Evolutionary conservation across 1,140 invertebrate species (phyloP), one percentile per base, ranked within the genome.

Genomic region (Drosophila baimaii): DNA sequence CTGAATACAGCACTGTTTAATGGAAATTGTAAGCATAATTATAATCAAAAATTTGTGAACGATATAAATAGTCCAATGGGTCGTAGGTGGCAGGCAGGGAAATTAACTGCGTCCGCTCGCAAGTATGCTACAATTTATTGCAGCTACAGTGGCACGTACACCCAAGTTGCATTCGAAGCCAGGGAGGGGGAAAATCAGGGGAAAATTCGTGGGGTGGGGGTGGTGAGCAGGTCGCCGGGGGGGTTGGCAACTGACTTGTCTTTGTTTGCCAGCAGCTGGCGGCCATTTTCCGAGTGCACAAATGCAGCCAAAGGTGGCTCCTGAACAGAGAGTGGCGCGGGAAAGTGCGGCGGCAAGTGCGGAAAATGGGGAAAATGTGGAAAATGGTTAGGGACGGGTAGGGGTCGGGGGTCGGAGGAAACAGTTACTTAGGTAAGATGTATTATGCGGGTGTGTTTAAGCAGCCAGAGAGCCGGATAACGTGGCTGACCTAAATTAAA

Each of bases 81-180:
- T 81, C 55, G 49, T 62, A 49, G 79, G 69, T 73, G 41, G 54
- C 55, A 77, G 70, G 62, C 57, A 19, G 54, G 66, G 52, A 78
- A 81, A 82, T 77, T 69, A 82, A 81, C 74, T 77, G 69, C 55
- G 63, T 43, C 63, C 69, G 63, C 63, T 52, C 10, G 37, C 52
- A 82, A 78, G 73, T 81, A 79, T 78, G 79, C 79, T 70, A 64
- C 79, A 79, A 82, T 82, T 78, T 78, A 82, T 78, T 78, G 70
- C 79, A 78, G 39, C 75, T 58, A 77, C 79, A 61, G 69, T 41
- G 51, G 80, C 74, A 82, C 79, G 79, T 79, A 81, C 66, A 15
- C 35, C 46, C 31, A 35, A 71, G 68, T 33, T 71, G 68, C 68
- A 71, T 56, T 51, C 44, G n/a, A 70, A 31, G 37, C 39, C 39